phyloP scores from a whole-genome alignment of 2,113 vertebrate species.

The Heliornis fulica region DNA sequence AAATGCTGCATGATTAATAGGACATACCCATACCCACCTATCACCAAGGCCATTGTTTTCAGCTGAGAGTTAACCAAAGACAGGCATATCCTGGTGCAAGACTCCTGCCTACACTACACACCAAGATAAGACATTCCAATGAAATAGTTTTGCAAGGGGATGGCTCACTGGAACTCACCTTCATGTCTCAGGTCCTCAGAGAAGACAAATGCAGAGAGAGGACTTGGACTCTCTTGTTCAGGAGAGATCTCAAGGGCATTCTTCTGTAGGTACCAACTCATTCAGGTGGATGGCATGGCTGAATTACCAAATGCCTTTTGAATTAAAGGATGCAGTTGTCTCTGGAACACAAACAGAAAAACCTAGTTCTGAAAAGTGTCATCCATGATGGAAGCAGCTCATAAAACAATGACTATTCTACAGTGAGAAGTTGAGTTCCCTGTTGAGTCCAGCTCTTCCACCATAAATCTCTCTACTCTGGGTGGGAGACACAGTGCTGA shows the following conservation, averaged over 20 bases:
- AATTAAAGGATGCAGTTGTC: not conserved
- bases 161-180: not conserved
- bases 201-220: not conserved
- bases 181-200: not conserved
- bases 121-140: fast-evolving
- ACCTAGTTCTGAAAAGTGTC: not conserved
- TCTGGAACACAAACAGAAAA: not conserved
- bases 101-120: not conserved
- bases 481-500: not conserved
- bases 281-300: not conserved
- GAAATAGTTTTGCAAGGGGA: not conserved
- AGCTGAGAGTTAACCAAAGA: not conserved
- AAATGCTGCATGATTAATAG: not conserved
- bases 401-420: not conserved
- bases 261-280: not conserved
- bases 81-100: not conserved
- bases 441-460: not conserved
- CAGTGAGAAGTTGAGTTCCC: not conserved
- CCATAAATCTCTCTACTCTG: not conserved
- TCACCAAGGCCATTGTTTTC: not conserved
- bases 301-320: not conserved
- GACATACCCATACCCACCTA: not conserved
- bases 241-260: not conserved
- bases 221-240: too few species aligned
- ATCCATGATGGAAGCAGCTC: not conserved